Evolutionary conservation across 2,113 vertebrate species (phyloP).

Genomic region (Sturnus vulgaris): DNA sequence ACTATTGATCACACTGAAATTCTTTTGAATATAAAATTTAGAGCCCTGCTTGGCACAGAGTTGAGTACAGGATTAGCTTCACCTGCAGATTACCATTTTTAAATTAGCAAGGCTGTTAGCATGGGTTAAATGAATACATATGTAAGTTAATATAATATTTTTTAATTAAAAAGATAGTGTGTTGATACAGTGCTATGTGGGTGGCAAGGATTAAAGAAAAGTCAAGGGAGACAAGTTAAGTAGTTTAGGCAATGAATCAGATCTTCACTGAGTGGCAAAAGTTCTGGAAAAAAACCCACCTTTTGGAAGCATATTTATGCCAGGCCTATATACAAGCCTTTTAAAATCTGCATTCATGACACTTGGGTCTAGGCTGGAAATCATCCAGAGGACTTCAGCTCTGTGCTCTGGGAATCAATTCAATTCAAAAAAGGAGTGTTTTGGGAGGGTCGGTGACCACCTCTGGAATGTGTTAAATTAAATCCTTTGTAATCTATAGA

Average conservation of each 20-base stretch:
- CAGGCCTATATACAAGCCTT: neutral
- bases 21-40: neutral
- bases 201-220: slow-evolving; percentile 4
- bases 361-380: neutral
- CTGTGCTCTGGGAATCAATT: neutral
- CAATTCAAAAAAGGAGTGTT: neutral
- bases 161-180: slow-evolving; percentile 18
- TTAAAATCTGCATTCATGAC: neutral
- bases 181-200: neutral
- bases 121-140: neutral
- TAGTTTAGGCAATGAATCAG: neutral
- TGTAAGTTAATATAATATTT: neutral
- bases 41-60: neutral
- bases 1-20: neutral
- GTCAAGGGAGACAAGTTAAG: neutral
- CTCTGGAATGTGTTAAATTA: slow-evolving; percentile 23
- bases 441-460: neutral
- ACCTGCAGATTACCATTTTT: neutral
- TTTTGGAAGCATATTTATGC: neutral
- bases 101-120: neutral
- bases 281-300: rapidly evolving
- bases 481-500: neutral
- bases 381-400: neutral
- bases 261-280: neutral
- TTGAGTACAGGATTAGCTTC: neutral